Base-by-base conservation (phyloP, 1,140 invertebrate species). In the Saccostrea echinata region DNA sequence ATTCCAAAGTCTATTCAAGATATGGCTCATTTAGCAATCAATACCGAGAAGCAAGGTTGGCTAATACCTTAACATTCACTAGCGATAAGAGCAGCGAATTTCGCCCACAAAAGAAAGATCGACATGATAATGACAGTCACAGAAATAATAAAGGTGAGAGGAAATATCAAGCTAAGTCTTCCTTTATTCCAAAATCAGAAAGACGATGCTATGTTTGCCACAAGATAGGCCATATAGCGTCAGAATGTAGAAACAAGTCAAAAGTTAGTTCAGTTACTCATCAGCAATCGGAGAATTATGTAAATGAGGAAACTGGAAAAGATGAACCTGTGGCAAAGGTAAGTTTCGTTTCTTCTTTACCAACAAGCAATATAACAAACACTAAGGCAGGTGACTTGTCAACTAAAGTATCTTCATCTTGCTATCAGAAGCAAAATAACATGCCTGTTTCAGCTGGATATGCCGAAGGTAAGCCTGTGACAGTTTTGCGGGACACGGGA, bases 391-490 rank as follows among this genome's bases (percentile, higher is more conserved):
- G n/a, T 13, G 27, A 9, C 43, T 24, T 27, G 9, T 71, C 61
- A 35, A 33, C 24, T 4, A 61, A 8, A 3, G 64, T 30, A 76
- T 86, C 52, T 9, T 27, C 12, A 76, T 68, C 24, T 8, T 27
- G n/a, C 18, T 81, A 33, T 81, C 11, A 33, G 21, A 9, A 33
- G 3, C 80, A 81, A 81, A 3, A 30, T 81, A 43, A 81, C 33
- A 81, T 81, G 80, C 84, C 84, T 1, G 18, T 84, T 55, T 24
- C n/a, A 27, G n/a, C 21, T 13, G 27, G 55, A 33, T 61, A 61
- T 6, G 64, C 71, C n/a, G 55, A 84, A 27, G 82, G 83, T 21
- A 13, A 84, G 52, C 21, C 27, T 3, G 86, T 88, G 24, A 84
- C 61, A 30, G 86, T 88, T n/a, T n/a, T n/a, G n/a, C n/a, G n/a